Conservation (phyloP, 2,113 vertebrate genomes). For the Thermophis baileyi region DNA sequence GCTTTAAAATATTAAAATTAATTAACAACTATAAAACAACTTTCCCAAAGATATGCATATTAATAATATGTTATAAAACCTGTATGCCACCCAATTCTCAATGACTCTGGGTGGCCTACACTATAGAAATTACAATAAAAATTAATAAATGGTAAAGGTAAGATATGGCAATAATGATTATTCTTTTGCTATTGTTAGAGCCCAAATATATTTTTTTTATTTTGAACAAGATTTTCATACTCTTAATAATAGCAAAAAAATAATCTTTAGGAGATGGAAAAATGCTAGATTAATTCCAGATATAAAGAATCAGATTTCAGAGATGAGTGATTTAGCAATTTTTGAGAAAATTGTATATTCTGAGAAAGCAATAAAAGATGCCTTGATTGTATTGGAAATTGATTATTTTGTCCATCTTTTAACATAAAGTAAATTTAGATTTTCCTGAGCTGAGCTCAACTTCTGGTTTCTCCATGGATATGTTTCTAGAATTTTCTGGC, state of each 20-base stretch:
- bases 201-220: background rate
- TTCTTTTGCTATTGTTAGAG: background rate
- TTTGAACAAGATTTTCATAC: background rate
- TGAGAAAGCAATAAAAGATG: slow-evolving; percentile 15
- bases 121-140: background rate
- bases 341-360: slow-evolving; percentile 13
- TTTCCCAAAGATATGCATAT: background rate
- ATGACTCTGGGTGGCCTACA: background rate
- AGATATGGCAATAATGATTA: background rate
- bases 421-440: background rate
- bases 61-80: background rate
- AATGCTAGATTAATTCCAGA: background rate
- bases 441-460: background rate
- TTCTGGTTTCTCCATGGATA: background rate
- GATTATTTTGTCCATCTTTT: slow-evolving; percentile 4
- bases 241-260: background rate
- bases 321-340: background rate
- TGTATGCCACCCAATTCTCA: background rate
- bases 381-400: background rate
- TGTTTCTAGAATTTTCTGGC: background rate
- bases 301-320: background rate
- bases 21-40: too few relatives aligned
- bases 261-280: background rate
- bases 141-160: background rate
- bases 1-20: too few relatives aligned